Conservation (phyloP, 2,888 invertebrate genomes). For the Drosophila meridionalis region DNA sequence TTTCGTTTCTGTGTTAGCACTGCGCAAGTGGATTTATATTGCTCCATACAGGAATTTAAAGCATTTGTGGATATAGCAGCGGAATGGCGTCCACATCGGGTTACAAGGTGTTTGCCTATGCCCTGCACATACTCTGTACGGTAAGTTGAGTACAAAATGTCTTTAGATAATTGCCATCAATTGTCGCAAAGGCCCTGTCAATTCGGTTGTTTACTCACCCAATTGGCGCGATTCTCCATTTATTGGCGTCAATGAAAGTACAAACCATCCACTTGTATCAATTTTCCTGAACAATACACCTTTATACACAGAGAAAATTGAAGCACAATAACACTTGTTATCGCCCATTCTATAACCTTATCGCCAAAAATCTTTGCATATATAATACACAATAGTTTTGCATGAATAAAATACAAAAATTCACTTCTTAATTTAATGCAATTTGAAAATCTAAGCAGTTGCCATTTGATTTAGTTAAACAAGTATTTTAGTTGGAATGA, state of each 20-base stretch:
- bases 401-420: not conserved
- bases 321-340: not conserved
- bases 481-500: not conserved
- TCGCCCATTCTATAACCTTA: not conserved
- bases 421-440: not conserved
- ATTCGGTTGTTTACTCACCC: slow-evolving; percentile 30
- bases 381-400: not conserved
- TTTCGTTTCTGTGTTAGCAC: slow-evolving; percentile 10
- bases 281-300: slow-evolving; percentile 12
- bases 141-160: slow-evolving; percentile 62
- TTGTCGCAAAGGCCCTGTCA: slow-evolving; percentile 21
- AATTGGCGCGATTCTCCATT: slow-evolving; percentile 23
- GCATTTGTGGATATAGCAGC: slow-evolving; percentile 8
- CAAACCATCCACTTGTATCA: slow-evolving; percentile 19
- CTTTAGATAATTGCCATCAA: slow-evolving; percentile 20
- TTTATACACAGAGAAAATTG: slow-evolving; percentile 4
- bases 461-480: not conserved
- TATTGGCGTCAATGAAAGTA: slow-evolving; percentile 19
- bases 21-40: slow-evolving; percentile 11
- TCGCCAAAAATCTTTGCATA: not conserved
- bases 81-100: slow-evolving; percentile 76
- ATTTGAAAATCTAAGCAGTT: not conserved
- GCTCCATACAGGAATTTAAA: slow-evolving; percentile 19
- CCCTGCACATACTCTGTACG: slow-evolving; percentile 72
- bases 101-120: slow-evolving; percentile 69